Evolutionary conservation across 2,113 vertebrate species (phyloP), one percentile per base, ranked within the genome.

Genomic region (Sapayoa aenigma): DNA sequence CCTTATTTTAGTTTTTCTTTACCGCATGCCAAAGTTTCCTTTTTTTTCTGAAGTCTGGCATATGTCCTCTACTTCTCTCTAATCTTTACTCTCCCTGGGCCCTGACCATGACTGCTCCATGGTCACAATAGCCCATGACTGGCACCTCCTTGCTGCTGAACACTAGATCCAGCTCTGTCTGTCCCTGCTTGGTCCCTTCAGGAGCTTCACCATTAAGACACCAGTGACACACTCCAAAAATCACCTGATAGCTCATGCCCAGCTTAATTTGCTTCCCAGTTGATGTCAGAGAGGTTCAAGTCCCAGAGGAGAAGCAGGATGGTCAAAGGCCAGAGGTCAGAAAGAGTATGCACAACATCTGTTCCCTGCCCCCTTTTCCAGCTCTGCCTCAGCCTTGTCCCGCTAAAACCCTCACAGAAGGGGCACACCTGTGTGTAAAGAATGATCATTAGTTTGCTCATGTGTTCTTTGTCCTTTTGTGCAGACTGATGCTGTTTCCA

Each of bases 221-320:
- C 9, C 3, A 24, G 9, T 10, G 5, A 42, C 22, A 55, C 8
- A 9, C 21, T 78, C 8, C 27, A 68, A 37, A 74, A 90, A 9
- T 22, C 3, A 7, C 39, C 3, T 2, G 0, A 6, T 4, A 5
- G 2, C n/a, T 79, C 4, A 0, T 59, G 9, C 2, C 11, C 12
- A n/a, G 11, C 28, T 17, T 7, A 9, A 18, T 50, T 79, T 90
- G 7, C 25, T 22, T n/a, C 28, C 3, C 24, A 88, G 7, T 0
- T 1, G 2, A 11, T 22, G 6, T 28, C 33, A 46, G 30, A 44
- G 37, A 35, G 2, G 7, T 37, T 69, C 5, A 87, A 42, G 25
- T n/a, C 53, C 35, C 30, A 41, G 5, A 42, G 33, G 9, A 91
- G 15, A 59, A 84, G 23, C 0, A 41, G 4, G 6, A 16, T 1